Percentiles rank a stretch among this genome's conserved stretches.
Conservation (phyloP, 1,140 invertebrate species). For the Drosophila lacteicornis region DNA sequence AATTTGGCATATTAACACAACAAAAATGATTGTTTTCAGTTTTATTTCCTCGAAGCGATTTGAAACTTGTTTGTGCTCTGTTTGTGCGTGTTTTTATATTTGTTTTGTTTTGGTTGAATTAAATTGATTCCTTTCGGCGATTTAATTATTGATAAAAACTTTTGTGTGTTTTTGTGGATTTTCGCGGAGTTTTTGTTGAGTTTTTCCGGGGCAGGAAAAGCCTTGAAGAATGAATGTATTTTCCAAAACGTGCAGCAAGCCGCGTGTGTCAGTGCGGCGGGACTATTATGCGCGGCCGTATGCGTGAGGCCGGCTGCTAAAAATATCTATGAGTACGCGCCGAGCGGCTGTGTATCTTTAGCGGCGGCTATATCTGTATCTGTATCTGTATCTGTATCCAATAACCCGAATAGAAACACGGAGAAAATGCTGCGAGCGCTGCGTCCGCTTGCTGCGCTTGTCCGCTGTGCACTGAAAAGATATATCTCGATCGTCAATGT, state of each 20-base stretch:
- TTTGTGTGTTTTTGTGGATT: conserved; percentile 17
- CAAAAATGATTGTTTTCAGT: conserved; percentile 56
- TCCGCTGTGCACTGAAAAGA: conserved; percentile 71
- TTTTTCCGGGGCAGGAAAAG: conserved; percentile 47
- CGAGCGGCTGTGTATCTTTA: conserved; percentile 37
- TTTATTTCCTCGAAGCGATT: conserved; percentile 55
- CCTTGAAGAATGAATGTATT: conserved; percentile 45
- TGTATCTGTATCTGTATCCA: conserved; percentile 61
- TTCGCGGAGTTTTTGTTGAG: conserved; percentile 15
- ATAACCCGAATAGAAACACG: conserved; percentile 74
- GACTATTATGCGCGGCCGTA: conserved; percentile 19
- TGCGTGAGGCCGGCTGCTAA: conserved; percentile 76
- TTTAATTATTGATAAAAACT: conserved; percentile 46
- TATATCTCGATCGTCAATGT: conserved; percentile 61
- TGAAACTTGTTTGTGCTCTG: conserved; percentile 41
- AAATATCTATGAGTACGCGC: conserved; percentile 80
- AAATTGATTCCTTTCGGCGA: conserved; percentile 17
- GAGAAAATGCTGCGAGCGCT: conserved; percentile 65
- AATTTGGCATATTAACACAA: conserved; percentile 64
- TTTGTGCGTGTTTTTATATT: conserved; percentile 16
- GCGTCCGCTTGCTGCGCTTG: conserved; percentile 77
- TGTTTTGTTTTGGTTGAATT: conserved; percentile 15
- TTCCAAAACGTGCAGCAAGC: conserved; percentile 78
- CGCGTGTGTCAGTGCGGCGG: conserved; percentile 67
- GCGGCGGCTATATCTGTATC: conserved; percentile 33